Percentiles rank a stretch among this genome's conserved stretches.
Conservation (phyloP, 2,888 invertebrate genomes). For the Pinctada fucata region DNA sequence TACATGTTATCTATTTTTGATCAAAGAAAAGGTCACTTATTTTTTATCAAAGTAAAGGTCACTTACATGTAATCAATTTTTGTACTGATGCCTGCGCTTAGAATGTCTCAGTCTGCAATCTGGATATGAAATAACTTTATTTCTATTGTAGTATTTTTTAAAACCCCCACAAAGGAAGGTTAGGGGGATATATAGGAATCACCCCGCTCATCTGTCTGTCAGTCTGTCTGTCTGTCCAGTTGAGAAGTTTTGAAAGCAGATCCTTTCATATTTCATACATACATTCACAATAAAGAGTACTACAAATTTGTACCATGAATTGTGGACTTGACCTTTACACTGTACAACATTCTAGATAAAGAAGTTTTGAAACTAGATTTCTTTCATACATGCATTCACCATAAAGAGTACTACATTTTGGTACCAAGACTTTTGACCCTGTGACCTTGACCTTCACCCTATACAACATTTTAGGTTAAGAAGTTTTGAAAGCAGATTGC, state of each 20-base stretch:
- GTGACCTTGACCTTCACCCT: too few relatives aligned
- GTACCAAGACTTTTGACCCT: too few relatives aligned
- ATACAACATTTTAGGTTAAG: too few relatives aligned
- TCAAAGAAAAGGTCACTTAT: too few relatives aligned
- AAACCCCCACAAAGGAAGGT: background rate
- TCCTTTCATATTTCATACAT: conserved; percentile 1
- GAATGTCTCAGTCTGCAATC: too few relatives aligned
- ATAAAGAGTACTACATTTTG: too few relatives aligned
- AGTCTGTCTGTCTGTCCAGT: background rate
- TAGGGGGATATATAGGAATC: background rate
- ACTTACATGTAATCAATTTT: too few relatives aligned
- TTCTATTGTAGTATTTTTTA: background rate
- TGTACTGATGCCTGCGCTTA: too few relatives aligned
- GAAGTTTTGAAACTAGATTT: background rate
- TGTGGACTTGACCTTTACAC: background rate
- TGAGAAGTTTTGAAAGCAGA: background rate
- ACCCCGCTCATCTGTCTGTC: background rate
- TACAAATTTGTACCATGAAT: background rate
- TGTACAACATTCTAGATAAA: background rate
- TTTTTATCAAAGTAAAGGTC: too few relatives aligned
- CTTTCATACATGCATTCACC: background rate
- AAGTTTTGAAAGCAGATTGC: conserved; percentile 1
- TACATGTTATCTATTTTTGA: too few relatives aligned
- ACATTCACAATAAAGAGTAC: background rate
- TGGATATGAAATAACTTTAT: too few relatives aligned